Evolutionary conservation across 1,140 invertebrate genomes (phyloP), one percentile per base, ranked within the genome.

Genomic region (Zaprionus gabonicus): DNA sequence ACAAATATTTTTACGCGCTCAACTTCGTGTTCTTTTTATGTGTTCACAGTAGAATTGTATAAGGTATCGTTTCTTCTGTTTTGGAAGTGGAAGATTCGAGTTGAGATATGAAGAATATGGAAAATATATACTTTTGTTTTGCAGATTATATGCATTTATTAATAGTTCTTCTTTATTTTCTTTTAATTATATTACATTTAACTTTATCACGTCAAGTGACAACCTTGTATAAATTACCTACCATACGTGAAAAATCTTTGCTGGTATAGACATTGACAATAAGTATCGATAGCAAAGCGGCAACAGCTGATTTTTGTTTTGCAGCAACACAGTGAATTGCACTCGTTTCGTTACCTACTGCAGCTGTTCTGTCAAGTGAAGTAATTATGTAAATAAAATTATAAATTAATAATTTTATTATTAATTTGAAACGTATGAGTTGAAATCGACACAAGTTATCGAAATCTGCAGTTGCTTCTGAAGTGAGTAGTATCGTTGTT

Each of bases 1-100:
- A 59, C 31, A 20, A 59, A 38, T 36, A 36, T 15, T 51, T 31
- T 51, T 64, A 23, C 60, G 44, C 60, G 60, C 60, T 36, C 34
- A 38, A 25, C 1, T 5, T 25, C 46, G 10, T 23, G 20, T 25
- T 13, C 1, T 13, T 17, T 13, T 51, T 10, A 9, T 20, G 20
- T 20, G 1, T 9, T 10, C 7, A 44, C 6, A 44, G 20, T 12
- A 1, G 10, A 25, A 51, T 25, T 12, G 20, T 13, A 12, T 0
- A 51, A 51, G 46, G 46, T 49, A 12, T 17, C 17, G 10, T 12
- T 20, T 0, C 0, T 20, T 13, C n/a, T 13, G 2, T 46, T 17
- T 2, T 17, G 6, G 0, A 10, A 51, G 20, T 13, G 4, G 10
- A 51, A 25, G 9, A 23, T 13, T 20, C 0, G n/a, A 17, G 6